phyloP scores from a whole-genome alignment of 1,140 invertebrate genomes.

The Orchestia grillus region DNA sequence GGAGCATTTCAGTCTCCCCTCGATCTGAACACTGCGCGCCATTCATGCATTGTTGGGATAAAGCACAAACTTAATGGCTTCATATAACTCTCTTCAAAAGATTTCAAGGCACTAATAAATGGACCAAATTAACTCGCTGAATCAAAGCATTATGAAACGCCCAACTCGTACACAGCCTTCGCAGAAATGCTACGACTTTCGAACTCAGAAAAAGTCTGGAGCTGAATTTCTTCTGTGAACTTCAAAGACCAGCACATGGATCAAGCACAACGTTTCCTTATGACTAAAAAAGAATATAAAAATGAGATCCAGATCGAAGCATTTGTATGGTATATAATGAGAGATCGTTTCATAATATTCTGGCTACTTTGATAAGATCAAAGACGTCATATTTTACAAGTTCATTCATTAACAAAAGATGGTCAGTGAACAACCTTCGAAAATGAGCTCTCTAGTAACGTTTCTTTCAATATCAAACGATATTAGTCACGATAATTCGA shows the following conservation, averaged over 20 bases:
- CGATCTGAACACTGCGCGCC: background rate
- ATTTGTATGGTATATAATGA: background rate
- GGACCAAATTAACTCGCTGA: conserved; percentile 41
- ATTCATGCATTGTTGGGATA: conserved; percentile 22
- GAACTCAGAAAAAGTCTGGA: background rate
- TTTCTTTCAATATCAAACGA: background rate
- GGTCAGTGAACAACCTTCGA: background rate
- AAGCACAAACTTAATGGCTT: background rate
- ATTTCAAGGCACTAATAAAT: conserved; percentile 32
- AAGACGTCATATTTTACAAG: background rate
- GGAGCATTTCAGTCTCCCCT: background rate
- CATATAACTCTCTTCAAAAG: conserved; percentile 31
- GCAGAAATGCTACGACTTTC: background rate
- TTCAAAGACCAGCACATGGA: background rate
- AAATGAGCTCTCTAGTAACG: background rate
- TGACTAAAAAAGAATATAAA: background rate
- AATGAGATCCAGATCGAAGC: background rate
- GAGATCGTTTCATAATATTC: background rate
- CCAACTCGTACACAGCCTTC: background rate
- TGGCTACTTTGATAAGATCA: background rate
- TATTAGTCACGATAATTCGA: background rate
- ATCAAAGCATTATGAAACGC: conserved; percentile 13
- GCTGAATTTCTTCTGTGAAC: background rate
- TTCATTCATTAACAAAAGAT: background rate
- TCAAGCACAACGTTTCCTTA: background rate